Conservation (phyloP, 2,797 vertebrate genomes). For the Centroberyx gerrardi region DNA sequence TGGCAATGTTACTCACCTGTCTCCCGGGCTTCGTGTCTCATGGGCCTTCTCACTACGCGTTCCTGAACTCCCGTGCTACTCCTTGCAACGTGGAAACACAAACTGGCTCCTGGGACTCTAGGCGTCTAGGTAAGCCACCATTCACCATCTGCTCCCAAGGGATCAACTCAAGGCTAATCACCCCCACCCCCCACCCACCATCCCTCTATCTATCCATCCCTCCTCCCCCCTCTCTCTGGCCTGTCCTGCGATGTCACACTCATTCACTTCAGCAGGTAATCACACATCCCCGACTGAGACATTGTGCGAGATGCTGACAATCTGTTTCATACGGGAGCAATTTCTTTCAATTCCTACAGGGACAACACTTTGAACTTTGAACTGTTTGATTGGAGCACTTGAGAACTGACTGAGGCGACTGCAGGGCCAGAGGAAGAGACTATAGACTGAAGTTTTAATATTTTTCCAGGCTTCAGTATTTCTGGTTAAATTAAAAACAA, state of each 20-base stretch:
- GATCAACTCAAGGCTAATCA: conserved; percentile 84
- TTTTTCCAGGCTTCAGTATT: background rate
- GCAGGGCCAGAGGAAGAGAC: background rate
- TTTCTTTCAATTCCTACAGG: conserved; percentile 37
- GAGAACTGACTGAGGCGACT: background rate
- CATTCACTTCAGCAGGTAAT: conserved; percentile 37
- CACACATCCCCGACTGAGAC: conserved; percentile 32
- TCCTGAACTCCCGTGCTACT: conserved; percentile 23
- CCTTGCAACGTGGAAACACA: conserved; percentile 37
- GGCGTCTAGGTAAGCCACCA: conserved; percentile 77
- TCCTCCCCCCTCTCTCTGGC: conserved; percentile 10
- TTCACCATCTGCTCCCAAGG: conserved; percentile 84
- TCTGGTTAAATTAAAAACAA: too few species aligned
- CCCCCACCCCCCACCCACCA: conserved; percentile 53
- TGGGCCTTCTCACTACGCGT: conserved; percentile 1
- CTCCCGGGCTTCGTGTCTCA: conserved; percentile 25
- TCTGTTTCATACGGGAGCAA: conserved; percentile 30
- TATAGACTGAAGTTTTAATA: background rate
- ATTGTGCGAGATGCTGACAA: conserved; percentile 35
- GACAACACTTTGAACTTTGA: conserved; percentile 16
- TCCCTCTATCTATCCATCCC: conserved; percentile 19
- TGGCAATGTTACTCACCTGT: conserved; percentile 63
- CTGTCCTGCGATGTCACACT: conserved; percentile 12
- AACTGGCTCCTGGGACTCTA: conserved; percentile 53
- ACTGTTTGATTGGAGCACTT: background rate